Base-by-base conservation (phyloP, 2,797 vertebrate species). In the Rachycentron canadum region DNA sequence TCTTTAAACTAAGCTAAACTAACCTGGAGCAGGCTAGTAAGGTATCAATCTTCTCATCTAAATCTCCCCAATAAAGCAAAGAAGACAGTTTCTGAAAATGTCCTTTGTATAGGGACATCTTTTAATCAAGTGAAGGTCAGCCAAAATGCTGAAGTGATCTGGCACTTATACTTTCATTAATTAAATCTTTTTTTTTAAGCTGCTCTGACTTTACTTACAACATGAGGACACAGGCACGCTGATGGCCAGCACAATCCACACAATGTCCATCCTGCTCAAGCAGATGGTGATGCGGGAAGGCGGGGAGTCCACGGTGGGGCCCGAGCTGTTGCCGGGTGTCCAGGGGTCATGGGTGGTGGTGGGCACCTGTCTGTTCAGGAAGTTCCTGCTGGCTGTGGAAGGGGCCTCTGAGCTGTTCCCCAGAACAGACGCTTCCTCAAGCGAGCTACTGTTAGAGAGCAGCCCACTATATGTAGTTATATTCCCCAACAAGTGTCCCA, bases 231-330 rank as follows among this genome's bases (percentile, higher is more conserved):
- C 96, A 55, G 96, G 96, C 79, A 99, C 97, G 1, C 97, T 98
- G 95, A 99, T 97, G 78, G 96, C 97, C 88, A 99, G 88, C 88
- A 99, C 96, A 76, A 99, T 97, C 98, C 98, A 99, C 89, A 96
- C 96, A 45, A 99, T 96, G 91, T 99, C 97, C 96, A 99, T 96
- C 95, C 96, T 97, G 94, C 96, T 96, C 86, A 99, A 91, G 85
- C 98, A 99, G 95, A 99, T 97, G 83, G 95, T 95, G 79, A 93
- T 90, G 86, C 94, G 96, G 76, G 96, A 94, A 12, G 94, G 91
- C 1, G 96, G 93, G 26, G 97, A 87, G 86, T 96, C 93, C 3
- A 93, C 92, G 0, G 93, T 93, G 0, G 97, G 95, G 81, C 95
- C 96, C 10, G 98, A 98, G 84, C 96, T 94, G 86, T 98, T 98